Evolutionary conservation across 2,113 vertebrate genomes (phyloP).

Genomic region (Bungarus multicinctus): DNA sequence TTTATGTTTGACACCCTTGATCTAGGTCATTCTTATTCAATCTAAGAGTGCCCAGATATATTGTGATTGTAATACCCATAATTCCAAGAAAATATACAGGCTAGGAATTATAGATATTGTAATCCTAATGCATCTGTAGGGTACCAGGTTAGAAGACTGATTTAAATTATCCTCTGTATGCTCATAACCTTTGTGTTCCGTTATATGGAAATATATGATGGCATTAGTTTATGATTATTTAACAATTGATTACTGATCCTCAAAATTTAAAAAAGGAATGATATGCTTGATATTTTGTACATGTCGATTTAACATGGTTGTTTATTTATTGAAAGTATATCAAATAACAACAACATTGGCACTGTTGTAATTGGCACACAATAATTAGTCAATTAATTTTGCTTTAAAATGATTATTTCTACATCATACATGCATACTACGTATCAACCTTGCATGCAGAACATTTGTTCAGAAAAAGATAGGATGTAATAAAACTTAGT

Average conservation of each 20-base stretch:
- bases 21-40: neutral
- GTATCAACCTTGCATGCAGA: neutral
- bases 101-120: neutral
- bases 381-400: constrained; percentile 31
- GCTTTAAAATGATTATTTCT: constrained; percentile 36
- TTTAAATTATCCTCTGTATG: neutral
- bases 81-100: neutral
- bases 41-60: neutral
- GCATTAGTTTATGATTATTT: neutral
- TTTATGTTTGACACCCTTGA: too few species aligned
- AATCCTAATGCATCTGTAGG: neutral
- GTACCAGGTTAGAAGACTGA: neutral
- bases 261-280: neutral
- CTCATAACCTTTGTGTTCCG: neutral
- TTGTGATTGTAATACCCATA: neutral
- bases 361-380: constrained; percentile 14
- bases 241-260: neutral
- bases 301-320: constrained; percentile 23
- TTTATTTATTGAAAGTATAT: constrained; percentile 19
- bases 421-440: constrained; percentile 6
- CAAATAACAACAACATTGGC: constrained; percentile 20
- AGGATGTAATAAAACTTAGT: constrained; percentile 12
- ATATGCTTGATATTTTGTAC: neutral
- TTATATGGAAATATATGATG: neutral
- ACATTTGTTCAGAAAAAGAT: constrained; percentile 37